Evolutionary conservation across 2,888 invertebrate genomes (phyloP).

Genomic region (Diploptera punctata): DNA sequence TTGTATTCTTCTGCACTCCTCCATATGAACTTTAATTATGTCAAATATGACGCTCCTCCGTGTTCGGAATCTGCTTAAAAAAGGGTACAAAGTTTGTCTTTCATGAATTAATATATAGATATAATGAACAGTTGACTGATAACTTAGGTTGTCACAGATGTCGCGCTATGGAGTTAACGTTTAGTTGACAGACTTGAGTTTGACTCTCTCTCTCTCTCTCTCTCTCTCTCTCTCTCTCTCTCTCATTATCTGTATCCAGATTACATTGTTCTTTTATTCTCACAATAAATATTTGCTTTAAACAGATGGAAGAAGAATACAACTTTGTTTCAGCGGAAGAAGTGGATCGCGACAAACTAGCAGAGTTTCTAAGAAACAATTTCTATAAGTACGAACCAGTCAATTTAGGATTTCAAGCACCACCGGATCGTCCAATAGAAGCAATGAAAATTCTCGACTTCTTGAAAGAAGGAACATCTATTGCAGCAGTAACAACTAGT

Average conservation of each 20-base stretch:
- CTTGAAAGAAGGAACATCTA: constrained; percentile 9
- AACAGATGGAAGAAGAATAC: constrained; percentile 2
- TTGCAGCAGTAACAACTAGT: constrained; percentile 3
- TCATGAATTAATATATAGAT: no score
- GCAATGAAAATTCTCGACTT: background rate
- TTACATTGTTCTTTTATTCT: no score
- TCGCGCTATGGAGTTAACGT: no score
- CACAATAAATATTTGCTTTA: background rate
- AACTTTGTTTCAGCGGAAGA: background rate
- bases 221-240: background rate
- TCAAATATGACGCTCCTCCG: no score
- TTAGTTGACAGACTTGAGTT: no score
- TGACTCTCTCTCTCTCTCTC: background rate
- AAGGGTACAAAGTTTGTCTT: no score
- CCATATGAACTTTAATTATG: no score
- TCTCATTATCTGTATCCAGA: background rate
- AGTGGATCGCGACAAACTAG: constrained; percentile 2
- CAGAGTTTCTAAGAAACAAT: background rate
- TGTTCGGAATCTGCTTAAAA: no score
- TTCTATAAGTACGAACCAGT: constrained; percentile 33
- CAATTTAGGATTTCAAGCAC: background rate
- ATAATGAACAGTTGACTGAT: no score
- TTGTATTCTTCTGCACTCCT: no score
- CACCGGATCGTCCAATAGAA: background rate
- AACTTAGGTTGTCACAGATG: no score